A percentile compares a stretch with the other conserved stretches of the same genome.
Evolutionary conservation across 2,888 invertebrate genomes (phyloP).

Genomic region (Eutolmus rufibarbis): DNA sequence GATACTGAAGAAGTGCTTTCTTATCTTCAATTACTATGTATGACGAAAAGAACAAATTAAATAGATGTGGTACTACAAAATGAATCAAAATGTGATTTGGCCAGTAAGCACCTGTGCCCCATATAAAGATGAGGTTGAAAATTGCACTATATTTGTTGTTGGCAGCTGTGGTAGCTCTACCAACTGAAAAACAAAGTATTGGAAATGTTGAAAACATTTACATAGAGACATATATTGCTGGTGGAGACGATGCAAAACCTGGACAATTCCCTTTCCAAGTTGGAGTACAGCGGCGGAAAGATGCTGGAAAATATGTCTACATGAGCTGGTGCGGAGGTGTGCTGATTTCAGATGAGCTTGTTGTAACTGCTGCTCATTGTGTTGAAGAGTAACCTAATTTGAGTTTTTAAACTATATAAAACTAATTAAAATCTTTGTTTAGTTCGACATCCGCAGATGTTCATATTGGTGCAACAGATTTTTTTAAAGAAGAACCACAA

Average conservation of each 20-base stretch:
- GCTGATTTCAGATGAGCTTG: background rate
- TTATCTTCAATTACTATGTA: background rate
- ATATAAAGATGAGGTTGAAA: background rate
- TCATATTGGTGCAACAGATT: background rate
- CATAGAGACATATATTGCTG: background rate
- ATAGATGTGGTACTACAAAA: background rate
- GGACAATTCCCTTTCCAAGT: constrained; percentile 7
- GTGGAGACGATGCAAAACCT: background rate
- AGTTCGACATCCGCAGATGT: background rate
- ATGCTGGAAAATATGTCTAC: background rate
- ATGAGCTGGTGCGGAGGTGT: background rate
- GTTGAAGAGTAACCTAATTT: background rate
- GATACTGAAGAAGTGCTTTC: background rate
- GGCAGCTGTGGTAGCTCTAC: background rate
- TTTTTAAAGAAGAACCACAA: background rate
- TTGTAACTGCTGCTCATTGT: background rate
- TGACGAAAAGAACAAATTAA: background rate
- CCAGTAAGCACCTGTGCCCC: background rate
- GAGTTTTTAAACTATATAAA: background rate
- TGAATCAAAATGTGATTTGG: background rate
- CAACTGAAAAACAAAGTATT: background rate
- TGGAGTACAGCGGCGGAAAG: background rate
- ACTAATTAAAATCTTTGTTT: background rate
- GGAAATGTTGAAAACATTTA: background rate
- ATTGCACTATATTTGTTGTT: background rate